phyloP scores from a whole-genome alignment of 2,797 vertebrate species.

The Acipenser transmontanus region DNA sequence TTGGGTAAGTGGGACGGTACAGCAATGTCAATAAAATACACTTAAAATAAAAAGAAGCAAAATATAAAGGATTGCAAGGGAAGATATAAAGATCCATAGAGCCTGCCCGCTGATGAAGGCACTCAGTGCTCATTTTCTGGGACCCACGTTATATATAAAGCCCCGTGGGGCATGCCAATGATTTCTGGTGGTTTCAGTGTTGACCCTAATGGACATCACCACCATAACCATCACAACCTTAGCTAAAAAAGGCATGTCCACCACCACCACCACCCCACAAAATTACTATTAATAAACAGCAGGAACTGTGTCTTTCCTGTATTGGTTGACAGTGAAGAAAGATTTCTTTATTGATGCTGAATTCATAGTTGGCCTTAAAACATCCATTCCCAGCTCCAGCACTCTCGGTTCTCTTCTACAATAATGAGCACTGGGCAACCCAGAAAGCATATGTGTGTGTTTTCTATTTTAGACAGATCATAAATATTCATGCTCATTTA shows the following conservation, averaged over 20 bases:
- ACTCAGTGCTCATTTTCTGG: constrained; percentile 27
- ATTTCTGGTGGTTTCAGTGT: constrained; percentile 23
- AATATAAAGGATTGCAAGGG: too few species aligned
- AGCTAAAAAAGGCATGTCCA: constrained; percentile 4
- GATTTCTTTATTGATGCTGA: constrained; percentile 16
- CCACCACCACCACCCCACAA: constrained; percentile 2
- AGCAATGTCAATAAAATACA: too few species aligned
- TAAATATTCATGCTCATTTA: too few species aligned
- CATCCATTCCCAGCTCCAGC: constrained; percentile 19
- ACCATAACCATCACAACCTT: constrained; percentile 14
- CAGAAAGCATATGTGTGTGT: constrained; percentile 1
- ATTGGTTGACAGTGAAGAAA: constrained; percentile 14
- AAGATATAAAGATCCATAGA: not conserved
- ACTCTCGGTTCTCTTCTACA: constrained; percentile 10
- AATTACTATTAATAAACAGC: constrained; percentile 13
- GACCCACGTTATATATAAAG: constrained; percentile 17
- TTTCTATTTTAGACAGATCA: too few species aligned
- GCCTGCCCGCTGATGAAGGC: constrained; percentile 29
- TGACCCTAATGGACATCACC: constrained; percentile 26
- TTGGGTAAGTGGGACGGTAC: too few species aligned
- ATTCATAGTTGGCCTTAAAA: constrained; percentile 12
- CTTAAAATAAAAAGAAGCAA: too few species aligned
- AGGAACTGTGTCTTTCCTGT: constrained; percentile 4
- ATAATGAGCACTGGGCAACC: constrained; percentile 19
- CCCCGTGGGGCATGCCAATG: not conserved